These are phyloP conservation scores for Nanorana parkeri DNA, from an alignment of 2,113 vertebrate genomes.

Conservation along the genomic window DNA sequence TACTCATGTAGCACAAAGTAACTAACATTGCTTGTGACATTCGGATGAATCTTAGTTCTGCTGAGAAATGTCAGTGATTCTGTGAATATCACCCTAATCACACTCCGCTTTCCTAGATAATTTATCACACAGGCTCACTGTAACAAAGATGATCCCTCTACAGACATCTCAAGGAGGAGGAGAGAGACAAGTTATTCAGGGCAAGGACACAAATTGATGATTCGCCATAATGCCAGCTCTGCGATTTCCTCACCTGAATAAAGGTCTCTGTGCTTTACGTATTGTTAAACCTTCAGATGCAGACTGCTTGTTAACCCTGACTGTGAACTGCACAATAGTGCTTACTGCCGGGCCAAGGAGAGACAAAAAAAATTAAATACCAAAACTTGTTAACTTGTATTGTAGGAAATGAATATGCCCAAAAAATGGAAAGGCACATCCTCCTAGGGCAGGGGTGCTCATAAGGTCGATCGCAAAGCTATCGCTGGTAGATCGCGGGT, in stretches of 20 bases:
- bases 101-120: conserved; percentile 43
- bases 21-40: conserved; percentile 26
- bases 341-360: background rate
- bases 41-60: conserved; percentile 12
- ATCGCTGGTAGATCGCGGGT: too few species aligned
- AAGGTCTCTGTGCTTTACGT: conserved; percentile 9
- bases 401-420: too few species aligned
- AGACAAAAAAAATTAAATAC: background rate
- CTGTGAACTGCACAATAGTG: too few species aligned
- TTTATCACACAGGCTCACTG: conserved; percentile 47
- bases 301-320: background rate
- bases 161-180: conserved; percentile 26
- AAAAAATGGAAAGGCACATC: too few species aligned
- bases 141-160: conserved; percentile 44
- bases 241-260: conserved; percentile 8
- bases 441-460: too few species aligned
- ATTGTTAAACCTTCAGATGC: conserved; percentile 10
- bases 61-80: conserved; percentile 59
- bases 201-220: conserved; percentile 29
- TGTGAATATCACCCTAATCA: conserved; percentile 49
- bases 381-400: too few species aligned
- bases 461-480: too few species aligned
- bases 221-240: background rate
- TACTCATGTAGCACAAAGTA: conserved; percentile 38
- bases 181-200: conserved; percentile 13